Evolutionary conservation across 2,797 vertebrate species (phyloP), one percentile per base, ranked within the genome.

Genomic region (Linurgus olivaceus): DNA sequence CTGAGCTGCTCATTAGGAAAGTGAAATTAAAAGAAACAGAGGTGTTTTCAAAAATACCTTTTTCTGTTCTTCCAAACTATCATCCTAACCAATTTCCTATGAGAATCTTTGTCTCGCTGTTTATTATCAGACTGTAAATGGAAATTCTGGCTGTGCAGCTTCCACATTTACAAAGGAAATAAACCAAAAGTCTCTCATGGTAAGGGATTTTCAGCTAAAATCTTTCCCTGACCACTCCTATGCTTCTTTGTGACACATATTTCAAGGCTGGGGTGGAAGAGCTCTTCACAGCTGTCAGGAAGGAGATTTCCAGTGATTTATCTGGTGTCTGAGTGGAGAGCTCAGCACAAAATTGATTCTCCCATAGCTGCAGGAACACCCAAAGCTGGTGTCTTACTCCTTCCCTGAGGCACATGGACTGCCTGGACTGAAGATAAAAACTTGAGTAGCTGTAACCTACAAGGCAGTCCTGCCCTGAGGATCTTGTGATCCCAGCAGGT

Each of bases 371-470:
- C 18, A 29, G 31, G 26, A 55, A 70, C 63, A 66, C 28, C 10
- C 73, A 84, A 58, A 55, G 47, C 40, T 51, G 28, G 50, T 55
- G 21, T 65, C 37, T 67, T 33, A 29, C 11, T 38, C 45, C 17
- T 75, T 78, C 20, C 14, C 9, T 0, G 38, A 79, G 40, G 40
- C 0, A 2, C 16, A 1, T 0, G 29, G 62, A 10, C 50, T 68
- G 71, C 67, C 79, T 61, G 35, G 26, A 52, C 3, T 15, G 55
- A 37, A 88, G 44, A 50, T 14, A 35, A 74, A 90, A 86, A 28
- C 9, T 23, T 6, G 33, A 23, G 25, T 2, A 24, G 19, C 31
- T 91, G 50, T 24, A 38, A 35, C 19, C 42, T 15, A 5, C 29
- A 17, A 29, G 50, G 28, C 0, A 78, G 31, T 31, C 23, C 72